Evolutionary conservation across 2,113 vertebrate species (phyloP).

Genomic region (Pelmatolapia mariae): DNA sequence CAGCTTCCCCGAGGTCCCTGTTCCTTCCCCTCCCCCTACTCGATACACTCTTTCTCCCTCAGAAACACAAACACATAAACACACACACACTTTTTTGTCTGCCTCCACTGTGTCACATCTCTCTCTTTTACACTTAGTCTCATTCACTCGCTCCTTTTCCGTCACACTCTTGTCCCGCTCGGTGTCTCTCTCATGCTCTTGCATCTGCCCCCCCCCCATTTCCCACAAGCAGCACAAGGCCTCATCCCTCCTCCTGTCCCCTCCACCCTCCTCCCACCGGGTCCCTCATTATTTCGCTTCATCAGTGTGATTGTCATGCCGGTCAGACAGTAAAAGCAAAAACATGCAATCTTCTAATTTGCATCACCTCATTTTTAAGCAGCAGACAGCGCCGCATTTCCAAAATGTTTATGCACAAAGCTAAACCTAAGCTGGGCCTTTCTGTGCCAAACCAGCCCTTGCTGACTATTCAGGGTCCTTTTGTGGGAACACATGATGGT

Average conservation of each 20-base stretch:
- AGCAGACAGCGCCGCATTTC: background rate
- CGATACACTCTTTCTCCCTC: background rate
- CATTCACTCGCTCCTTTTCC: background rate
- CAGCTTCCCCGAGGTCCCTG: slow-evolving; percentile 69
- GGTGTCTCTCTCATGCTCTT: background rate
- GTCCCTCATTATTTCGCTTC: slow-evolving; percentile 62
- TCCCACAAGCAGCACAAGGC: slow-evolving; percentile 18
- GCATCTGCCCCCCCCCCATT: background rate
- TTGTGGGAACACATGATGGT: slow-evolving; percentile 17
- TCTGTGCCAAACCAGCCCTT: background rate
- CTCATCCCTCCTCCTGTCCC: background rate
- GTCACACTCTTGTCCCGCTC: slow-evolving; percentile 6
- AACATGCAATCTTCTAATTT: slow-evolving; percentile 52
- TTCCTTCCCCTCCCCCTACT: slow-evolving; percentile 46
- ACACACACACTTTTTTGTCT: background rate
- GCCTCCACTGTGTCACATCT: background rate
- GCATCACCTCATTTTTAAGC: slow-evolving; percentile 3
- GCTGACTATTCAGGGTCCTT: slow-evolving; percentile 7
- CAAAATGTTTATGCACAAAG: background rate
- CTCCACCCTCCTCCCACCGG: background rate
- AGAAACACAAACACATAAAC: slow-evolving; percentile 6
- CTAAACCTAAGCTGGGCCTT: background rate
- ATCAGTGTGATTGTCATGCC: slow-evolving; percentile 58
- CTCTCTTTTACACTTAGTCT: background rate
- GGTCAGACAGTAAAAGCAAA: slow-evolving; percentile 37